Base-by-base conservation (phyloP, 1,140 invertebrate species). In the Dreissena rostriformis region DNA sequence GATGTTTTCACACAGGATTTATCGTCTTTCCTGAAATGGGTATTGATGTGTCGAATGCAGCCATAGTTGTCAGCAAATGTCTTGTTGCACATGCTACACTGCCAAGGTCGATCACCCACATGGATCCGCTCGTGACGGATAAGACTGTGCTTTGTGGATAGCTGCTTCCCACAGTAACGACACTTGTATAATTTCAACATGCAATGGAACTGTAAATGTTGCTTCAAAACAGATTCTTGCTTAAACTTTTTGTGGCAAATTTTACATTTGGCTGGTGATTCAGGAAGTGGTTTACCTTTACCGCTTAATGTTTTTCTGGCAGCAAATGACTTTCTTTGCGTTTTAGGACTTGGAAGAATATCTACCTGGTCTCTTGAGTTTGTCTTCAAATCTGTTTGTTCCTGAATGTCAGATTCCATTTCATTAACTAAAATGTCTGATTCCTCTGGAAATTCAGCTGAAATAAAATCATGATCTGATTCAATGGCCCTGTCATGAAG, bases 161-260 rank as follows among this genome's bases (percentile, higher is more conserved):
- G 55, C 67, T 77, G 74, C 72, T 84, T 84, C 29, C 82, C 73
- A 52, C 82, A 84, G 68, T 84, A 78, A 8, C 75, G 65, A 63
- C 82, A 84, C 51, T 82, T 82, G 61, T 82, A 82, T 19, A 82
- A 26, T 49, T 82, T 82, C 80, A 82, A 73, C 80, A 82, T 82
- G 22, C 80, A 82, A 28, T 75, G 68, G 57, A 82, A 82, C 63
- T 74, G 80, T 29, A 74, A 28, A 52, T 82, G 80, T 51, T 82
- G 71, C 39, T 75, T 82, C 6, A 82, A 28, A 12, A 67, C 8
- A 29, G 72, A 55, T 66, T 82, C 80, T 39, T 66, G 52, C 10
- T 75, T 26, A 39, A 82, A 82, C 26, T 63, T 82, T 51, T 82
- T 82, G 72, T 75, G 70, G 55, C 80, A 82, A 67, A 73, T 82